Evolutionary conservation across 2,797 vertebrate species (phyloP).

Genomic region (Adelosebastes latens): DNA sequence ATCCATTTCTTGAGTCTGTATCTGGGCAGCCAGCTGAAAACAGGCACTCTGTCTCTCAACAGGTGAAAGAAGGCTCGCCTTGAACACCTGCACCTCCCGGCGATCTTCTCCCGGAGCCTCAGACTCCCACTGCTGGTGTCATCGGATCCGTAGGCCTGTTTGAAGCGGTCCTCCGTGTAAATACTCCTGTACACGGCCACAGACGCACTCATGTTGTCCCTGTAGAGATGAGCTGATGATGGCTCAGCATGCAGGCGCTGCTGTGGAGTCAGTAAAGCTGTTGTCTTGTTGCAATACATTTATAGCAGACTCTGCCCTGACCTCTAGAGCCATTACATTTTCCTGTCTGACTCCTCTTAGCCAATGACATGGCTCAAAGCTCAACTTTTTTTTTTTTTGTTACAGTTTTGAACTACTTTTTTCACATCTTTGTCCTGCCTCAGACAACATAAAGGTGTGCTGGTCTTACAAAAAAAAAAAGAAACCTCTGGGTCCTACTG

Average conservation of each 20-base stretch:
- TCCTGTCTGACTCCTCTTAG: slow-evolving; percentile 72
- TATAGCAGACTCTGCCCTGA: slow-evolving; percentile 70
- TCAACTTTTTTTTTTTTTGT: slow-evolving; percentile 60
- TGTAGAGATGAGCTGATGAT: slow-evolving; percentile 12
- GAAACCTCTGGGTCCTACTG: slow-evolving; percentile 83
- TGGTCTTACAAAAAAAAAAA: slow-evolving; percentile 27
- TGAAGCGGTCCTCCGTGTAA: slow-evolving; percentile 88
- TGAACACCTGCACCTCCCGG: slow-evolving; percentile 82
- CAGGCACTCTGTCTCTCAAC: slow-evolving; percentile 83
- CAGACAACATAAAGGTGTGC: slow-evolving; percentile 75
- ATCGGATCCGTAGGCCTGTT: slow-evolving; percentile 82
- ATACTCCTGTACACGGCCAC: slow-evolving; percentile 87
- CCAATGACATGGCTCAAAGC: slow-evolving; percentile 77
- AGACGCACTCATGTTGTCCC: slow-evolving; percentile 82
- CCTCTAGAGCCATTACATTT: slow-evolving; percentile 74
- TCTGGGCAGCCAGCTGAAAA: slow-evolving; percentile 87
- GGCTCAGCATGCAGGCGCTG: neutral
- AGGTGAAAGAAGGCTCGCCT: slow-evolving; percentile 78
- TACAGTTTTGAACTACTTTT: slow-evolving; percentile 68
- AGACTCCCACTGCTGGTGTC: slow-evolving; percentile 50
- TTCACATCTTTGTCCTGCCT: slow-evolving; percentile 64
- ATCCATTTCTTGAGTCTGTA: slow-evolving; percentile 90
- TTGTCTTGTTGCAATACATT: slow-evolving; percentile 64
- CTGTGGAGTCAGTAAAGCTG: slow-evolving; percentile 29
- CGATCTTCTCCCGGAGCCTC: slow-evolving; percentile 71